These are phyloP conservation scores for Poeciliopsis turrubarensis DNA, from an alignment of 2,113 vertebrate species.

Conservation along the genomic window DNA sequence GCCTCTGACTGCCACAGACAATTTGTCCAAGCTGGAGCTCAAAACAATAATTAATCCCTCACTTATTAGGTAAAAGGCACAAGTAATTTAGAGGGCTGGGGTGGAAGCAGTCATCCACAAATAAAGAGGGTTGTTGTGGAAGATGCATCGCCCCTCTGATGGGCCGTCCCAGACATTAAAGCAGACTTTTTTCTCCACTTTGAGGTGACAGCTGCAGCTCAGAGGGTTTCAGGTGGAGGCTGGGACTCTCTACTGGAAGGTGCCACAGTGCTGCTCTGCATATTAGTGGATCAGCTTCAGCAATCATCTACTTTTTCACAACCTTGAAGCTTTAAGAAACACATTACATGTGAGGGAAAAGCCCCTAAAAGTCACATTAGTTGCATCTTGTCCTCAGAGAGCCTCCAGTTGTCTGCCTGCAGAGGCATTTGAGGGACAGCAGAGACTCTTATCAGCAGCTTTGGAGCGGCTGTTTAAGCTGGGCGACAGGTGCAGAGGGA, in stretches of 20 bases:
- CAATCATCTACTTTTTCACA: not conserved
- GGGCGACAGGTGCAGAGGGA: slow-evolving; percentile 69
- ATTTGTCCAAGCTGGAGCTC: slow-evolving; percentile 45
- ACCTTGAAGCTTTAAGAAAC: not conserved
- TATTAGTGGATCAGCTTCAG: not conserved
- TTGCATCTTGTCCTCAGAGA: slow-evolving; percentile 34
- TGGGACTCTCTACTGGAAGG: not conserved
- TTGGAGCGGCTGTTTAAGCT: slow-evolving; percentile 60
- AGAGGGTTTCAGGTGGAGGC: slow-evolving; percentile 51
- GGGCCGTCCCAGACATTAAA: slow-evolving; percentile 33
- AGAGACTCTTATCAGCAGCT: slow-evolving; percentile 65
- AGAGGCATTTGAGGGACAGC: slow-evolving; percentile 36
- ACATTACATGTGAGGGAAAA: not conserved
- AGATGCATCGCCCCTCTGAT: slow-evolving; percentile 36
- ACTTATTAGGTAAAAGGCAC: slow-evolving; percentile 47
- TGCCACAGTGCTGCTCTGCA: not conserved
- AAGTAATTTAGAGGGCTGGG: slow-evolving; percentile 23
- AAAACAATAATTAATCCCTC: slow-evolving; percentile 60
- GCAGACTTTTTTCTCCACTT: slow-evolving; percentile 23
- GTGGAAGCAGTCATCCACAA: slow-evolving; percentile 42
- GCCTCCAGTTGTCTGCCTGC: slow-evolving; percentile 34
- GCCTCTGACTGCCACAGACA: slow-evolving; percentile 60
- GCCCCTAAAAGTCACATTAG: not conserved
- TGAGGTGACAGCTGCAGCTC: slow-evolving; percentile 38
- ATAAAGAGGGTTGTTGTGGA: slow-evolving; percentile 35